Base-by-base conservation (phyloP, 2,797 vertebrate species). In the Odontamblyopus rebecca region DNA sequence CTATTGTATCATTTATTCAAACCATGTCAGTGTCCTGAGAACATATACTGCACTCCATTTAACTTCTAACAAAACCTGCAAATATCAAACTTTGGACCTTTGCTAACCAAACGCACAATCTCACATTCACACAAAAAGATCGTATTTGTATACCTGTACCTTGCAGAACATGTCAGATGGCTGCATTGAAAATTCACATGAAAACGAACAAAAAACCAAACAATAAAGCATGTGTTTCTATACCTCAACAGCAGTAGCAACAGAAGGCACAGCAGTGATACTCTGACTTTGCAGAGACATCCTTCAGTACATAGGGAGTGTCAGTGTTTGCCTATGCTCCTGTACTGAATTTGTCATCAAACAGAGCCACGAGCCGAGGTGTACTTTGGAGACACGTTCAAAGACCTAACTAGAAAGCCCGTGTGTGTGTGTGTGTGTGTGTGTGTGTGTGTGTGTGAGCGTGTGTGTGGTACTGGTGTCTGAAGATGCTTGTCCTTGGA, bases 401-500 rank as follows among this genome's bases (percentile, higher is more conserved):
- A 78, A 84, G 85, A 71, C 57, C 75, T 84, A 69, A 60, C 76
- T 81, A 73, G 59, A 66, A 68, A 76, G 68, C 59, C 66, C 69
- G 61, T 70, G 66, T 48, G 64, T 61, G 68, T 72, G 41, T 16
- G 69, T 64, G 59, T 11, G 32, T 38, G 29, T 32, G 27, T 72
- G 68, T 56, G 57, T 70, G 63, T 53, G 63, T 61, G 74, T 67
- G 56, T 18, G 68, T 61, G 44, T 48, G 59, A 15, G 61, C 41
- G 30, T 61, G 30, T 62, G 32, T 38, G 61, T 29, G 62, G 38
- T 66, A 73, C 79, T 63, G 61, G 67, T 18, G 56, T 81, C 78
- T 81, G 74, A 85, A 81, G 81, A 71, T 71, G 78, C 82, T 84
- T 86, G 90, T 89, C 91, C 91, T 93, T 93, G 89, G 68, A 75